These are phyloP conservation scores for Ifrita kowaldi DNA, from an alignment of 2,113 vertebrate genomes.

Conservation along the genomic window DNA sequence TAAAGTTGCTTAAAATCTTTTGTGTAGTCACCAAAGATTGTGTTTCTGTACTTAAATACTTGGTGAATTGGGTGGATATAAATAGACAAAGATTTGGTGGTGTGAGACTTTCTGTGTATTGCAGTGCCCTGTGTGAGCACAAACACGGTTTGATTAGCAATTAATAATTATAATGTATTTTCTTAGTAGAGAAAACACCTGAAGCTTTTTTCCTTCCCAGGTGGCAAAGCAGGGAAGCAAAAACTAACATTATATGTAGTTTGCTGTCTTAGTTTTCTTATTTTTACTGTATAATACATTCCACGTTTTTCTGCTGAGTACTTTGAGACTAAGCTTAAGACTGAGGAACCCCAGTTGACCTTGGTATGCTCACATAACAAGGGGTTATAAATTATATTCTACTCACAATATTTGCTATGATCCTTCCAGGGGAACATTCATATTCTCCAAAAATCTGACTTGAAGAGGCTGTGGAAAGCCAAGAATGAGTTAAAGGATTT, in stretches of 20 bases:
- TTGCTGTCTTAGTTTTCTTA: neutral
- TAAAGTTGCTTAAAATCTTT: neutral
- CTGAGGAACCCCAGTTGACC: neutral
- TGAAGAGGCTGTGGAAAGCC: neutral
- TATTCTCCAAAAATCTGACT: neutral
- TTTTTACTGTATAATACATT: neutral
- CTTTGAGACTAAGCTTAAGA: neutral
- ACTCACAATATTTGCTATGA: neutral
- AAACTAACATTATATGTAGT: rapidly evolving
- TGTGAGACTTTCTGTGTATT: too few species aligned
- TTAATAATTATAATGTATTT: neutral
- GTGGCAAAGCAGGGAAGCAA: neutral
- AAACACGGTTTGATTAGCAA: neutral
- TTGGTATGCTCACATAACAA: neutral
- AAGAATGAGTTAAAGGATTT: neutral
- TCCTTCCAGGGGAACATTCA: neutral
- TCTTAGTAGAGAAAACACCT: neutral
- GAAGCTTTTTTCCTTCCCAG: neutral
- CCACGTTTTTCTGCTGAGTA: neutral
- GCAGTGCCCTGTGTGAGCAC: rapidly evolving
- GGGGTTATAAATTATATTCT: neutral
- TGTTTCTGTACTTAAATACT: neutral
- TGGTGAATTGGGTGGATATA: neutral
- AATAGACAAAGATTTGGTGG: too few species aligned
- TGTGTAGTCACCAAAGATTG: rapidly evolving